These are phyloP conservation scores for Athripsodes cinereus DNA, from an alignment of 2,888 invertebrate genomes.

Conservation along the genomic window DNA sequence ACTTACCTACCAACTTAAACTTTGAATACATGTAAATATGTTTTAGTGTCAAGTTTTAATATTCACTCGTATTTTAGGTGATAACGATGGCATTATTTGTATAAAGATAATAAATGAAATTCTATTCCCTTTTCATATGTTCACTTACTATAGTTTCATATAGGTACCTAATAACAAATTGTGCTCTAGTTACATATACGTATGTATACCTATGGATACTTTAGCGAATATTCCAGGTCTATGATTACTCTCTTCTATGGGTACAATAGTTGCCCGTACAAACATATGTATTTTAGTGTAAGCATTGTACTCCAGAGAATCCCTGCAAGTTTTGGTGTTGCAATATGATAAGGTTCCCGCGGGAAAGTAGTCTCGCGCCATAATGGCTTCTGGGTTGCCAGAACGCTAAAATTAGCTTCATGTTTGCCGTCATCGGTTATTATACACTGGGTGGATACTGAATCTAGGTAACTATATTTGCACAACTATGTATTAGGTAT, in stretches of 20 bases:
- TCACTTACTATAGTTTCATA: neutral
- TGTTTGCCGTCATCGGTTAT: neutral
- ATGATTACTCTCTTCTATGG: too few species aligned
- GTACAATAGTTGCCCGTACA: too few species aligned
- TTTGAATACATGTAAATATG: too few species aligned
- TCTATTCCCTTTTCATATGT: neutral
- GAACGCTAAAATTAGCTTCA: slow-evolving; percentile 3
- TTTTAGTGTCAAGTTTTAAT: too few species aligned
- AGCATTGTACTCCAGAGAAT: slow-evolving; percentile 20
- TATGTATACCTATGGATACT: neutral
- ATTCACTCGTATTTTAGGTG: too few species aligned
- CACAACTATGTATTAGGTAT: too few species aligned
- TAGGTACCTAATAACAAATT: neutral
- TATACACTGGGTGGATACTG: too few species aligned
- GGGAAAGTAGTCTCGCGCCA: slow-evolving; percentile 16
- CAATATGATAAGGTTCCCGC: slow-evolving; percentile 25
- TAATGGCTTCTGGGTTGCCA: slow-evolving; percentile 21
- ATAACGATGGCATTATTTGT: neutral
- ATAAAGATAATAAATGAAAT: neutral
- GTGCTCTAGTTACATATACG: neutral
- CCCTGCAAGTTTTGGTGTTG: slow-evolving; percentile 23
- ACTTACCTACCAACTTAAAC: too few species aligned
- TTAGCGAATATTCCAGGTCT: too few species aligned
- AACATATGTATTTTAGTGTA: slow-evolving; percentile 11
- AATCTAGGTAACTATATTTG: too few species aligned